Conservation (phyloP, 1,140 invertebrate species). For the Sipha flava region DNA sequence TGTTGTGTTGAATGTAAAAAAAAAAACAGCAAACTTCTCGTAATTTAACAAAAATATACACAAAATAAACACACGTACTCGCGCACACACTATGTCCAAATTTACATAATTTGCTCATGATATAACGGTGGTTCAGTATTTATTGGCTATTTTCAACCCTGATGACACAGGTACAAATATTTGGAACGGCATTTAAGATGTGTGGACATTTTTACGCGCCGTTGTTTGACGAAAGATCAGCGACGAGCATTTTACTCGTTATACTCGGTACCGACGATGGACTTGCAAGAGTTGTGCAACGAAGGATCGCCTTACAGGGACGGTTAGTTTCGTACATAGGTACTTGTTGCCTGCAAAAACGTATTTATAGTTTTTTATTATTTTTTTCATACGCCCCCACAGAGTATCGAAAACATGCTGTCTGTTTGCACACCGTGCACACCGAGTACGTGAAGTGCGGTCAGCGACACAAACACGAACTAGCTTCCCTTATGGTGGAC, state of each 20-base stretch:
- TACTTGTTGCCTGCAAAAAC: too few species aligned
- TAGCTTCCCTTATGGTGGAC: not conserved
- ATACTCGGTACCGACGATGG: not conserved
- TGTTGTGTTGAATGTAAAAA: too few species aligned
- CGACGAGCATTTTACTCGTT: not conserved
- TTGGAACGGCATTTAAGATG: constrained; percentile 9
- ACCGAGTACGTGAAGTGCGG: not conserved
- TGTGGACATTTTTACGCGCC: not conserved
- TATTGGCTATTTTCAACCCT: not conserved
- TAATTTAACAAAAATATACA: too few species aligned
- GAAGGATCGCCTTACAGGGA: not conserved
- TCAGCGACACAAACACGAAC: not conserved
- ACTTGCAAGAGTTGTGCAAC: constrained; percentile 12
- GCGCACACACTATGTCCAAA: too few species aligned
- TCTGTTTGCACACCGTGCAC: not conserved
- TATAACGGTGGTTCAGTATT: not conserved
- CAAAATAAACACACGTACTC: too few species aligned
- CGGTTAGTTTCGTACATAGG: not conserved
- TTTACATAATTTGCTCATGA: too few species aligned
- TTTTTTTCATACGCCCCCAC: not conserved
- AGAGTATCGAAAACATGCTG: constrained; percentile 14
- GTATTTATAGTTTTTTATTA: not conserved
- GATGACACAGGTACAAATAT: not conserved
- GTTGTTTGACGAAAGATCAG: not conserved
- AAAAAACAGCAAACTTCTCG: too few species aligned